Evolutionary conservation across 1,140 invertebrate genomes (phyloP).

Genomic region (Drosophila sulfurigaster): DNA sequence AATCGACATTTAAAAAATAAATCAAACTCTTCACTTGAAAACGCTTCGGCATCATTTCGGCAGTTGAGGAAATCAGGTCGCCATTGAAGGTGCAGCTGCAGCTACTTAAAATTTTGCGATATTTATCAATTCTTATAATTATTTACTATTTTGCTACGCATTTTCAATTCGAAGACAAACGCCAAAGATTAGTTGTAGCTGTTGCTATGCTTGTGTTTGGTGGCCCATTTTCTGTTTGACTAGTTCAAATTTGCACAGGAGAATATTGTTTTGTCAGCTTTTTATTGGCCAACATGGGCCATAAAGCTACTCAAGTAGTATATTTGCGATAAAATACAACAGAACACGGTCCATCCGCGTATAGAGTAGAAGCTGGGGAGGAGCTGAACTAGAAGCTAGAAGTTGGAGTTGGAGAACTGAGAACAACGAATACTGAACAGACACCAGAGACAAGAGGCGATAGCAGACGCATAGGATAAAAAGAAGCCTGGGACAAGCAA

Average conservation of each 20-base stretch:
- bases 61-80: slow-evolving; percentile 1
- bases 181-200: slow-evolving; percentile 22
- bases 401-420: slow-evolving; percentile 6
- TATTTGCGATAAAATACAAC: slow-evolving; percentile 84
- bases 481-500: slow-evolving; percentile 70
- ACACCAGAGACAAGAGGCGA: slow-evolving; percentile 25
- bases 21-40: not conserved
- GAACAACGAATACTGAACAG: slow-evolving; percentile 11
- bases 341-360: slow-evolving; percentile 41
- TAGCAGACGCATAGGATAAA: slow-evolving; percentile 74
- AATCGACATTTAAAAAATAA: not conserved
- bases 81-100: not conserved
- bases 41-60: not conserved
- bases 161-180: not conserved
- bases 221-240: slow-evolving; percentile 27
- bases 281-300: slow-evolving; percentile 81
- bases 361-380: slow-evolving; percentile 18
- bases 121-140: not conserved
- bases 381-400: slow-evolving; percentile 13
- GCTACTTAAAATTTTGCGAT: not conserved
- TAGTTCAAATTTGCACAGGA: slow-evolving; percentile 36
- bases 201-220: slow-evolving; percentile 37
- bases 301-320: slow-evolving; percentile 84
- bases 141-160: not conserved
- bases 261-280: slow-evolving; percentile 83